phyloP scores from a whole-genome alignment of 2,797 vertebrate genomes.

The Macropodus opercularis region DNA sequence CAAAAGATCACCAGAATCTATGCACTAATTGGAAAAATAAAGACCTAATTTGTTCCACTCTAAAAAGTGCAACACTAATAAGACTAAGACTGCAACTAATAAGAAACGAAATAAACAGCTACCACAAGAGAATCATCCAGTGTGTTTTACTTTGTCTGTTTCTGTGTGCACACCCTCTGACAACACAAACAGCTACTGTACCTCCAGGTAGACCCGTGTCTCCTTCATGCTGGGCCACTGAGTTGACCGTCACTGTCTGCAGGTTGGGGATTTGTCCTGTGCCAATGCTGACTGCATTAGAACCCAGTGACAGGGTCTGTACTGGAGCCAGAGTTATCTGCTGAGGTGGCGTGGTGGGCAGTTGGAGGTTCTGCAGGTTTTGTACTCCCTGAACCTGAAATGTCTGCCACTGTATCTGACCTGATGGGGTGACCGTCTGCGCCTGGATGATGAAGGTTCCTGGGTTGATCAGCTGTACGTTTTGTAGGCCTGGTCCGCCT shows the following conservation, averaged over 20 bases:
- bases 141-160: background rate
- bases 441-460: constrained; percentile 99
- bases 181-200: constrained; percentile 60
- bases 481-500: constrained; percentile 90
- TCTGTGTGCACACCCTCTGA: background rate
- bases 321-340: constrained; percentile 98
- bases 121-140: background rate
- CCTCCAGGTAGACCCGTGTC: constrained; percentile 89
- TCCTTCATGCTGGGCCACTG: constrained; percentile 90
- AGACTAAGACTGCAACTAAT: too few relatives aligned
- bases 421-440: constrained; percentile 96
- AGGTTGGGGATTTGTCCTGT: constrained; percentile 97
- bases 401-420: constrained; percentile 99
- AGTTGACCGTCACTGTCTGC: constrained; percentile 98
- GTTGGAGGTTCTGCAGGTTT: constrained; percentile 98
- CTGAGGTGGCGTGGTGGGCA: constrained; percentile 93
- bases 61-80: constrained; percentile 8
- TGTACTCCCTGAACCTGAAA: constrained; percentile 99
- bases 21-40: background rate
- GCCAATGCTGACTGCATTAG: constrained; percentile 89
- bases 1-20: background rate
- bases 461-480: constrained; percentile 97
- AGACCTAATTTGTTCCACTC: background rate
- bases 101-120: background rate
- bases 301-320: constrained; percentile 95